Evolutionary conservation across 2,113 vertebrate genomes (phyloP), one percentile per base, ranked within the genome.

Genomic region (Urocolius indicus): DNA sequence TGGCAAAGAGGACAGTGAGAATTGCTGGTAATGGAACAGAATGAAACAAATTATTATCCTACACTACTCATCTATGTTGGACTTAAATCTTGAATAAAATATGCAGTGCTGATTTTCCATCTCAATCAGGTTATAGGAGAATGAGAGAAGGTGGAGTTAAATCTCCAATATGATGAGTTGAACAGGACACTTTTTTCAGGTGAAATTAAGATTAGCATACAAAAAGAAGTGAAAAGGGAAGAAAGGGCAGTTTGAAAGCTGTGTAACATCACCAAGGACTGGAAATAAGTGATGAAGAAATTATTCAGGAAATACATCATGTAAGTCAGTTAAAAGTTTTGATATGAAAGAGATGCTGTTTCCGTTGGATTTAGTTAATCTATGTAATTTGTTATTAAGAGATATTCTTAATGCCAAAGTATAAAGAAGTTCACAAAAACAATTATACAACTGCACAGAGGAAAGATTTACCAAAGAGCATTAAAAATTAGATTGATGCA

Each of bases 381-480:
- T 68, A 10, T 49, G 58, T 48, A 68, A 46, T 87, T 54, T 41
- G 22, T 87, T 91, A 82, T 82, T 46, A 8, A 79, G 66, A 45
- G 63, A 49, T 78, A 57, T 79, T 90, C 82, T 9, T 10, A 68
- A 45, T 62, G 23, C n/a, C 27, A 20, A 82, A 85, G 54, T 45
- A 75, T 41, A 89, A 89, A 38, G 55, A 71, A 73, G 22, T 90
- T 96, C 45, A 89, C 81, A 94, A 91, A 93, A 63, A 36, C 62
- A 54, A 52, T 79, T 87, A 85, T 45, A 45, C n/a, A 52, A 85
- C 27, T 73, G 71, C 45, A 61, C n/a, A 38, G 36, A 94, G 74
- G 45, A 75, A 75, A 83, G 32, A 30, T 93, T 91, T 93, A 52
- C 18, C 26, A 72, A 76, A 83, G n/a, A 88, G 30, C 38, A 85